phyloP scores from a whole-genome alignment of 2,888 invertebrate species.

The Eristalinus aeneus region DNA sequence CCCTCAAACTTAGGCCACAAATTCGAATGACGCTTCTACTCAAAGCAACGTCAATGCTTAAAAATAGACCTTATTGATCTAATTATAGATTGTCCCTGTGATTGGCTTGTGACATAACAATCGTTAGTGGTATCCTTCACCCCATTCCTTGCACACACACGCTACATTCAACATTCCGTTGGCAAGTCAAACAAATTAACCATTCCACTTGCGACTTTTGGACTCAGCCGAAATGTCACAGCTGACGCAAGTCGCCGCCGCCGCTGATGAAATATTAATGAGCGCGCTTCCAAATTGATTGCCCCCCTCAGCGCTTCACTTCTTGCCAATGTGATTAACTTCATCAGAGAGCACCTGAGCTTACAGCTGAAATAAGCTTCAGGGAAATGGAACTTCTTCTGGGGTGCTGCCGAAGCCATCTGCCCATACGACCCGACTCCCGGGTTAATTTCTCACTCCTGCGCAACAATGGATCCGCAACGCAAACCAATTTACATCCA shows the following conservation, averaged over 20 bases:
- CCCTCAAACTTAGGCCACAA: too few species aligned
- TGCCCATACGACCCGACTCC: not conserved
- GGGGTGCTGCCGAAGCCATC: not conserved
- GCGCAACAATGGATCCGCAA: not conserved
- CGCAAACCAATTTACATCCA: constrained; percentile 31
- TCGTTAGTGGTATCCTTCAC: too few species aligned
- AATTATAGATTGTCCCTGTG: too few species aligned
- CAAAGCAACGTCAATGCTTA: too few species aligned
- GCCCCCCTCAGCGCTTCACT: not conserved
- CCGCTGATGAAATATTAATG: not conserved
- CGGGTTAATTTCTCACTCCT: not conserved
- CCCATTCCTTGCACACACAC: not conserved
- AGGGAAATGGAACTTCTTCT: not conserved
- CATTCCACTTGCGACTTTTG: not conserved
- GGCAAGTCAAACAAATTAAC: not conserved
- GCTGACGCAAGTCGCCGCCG: not conserved
- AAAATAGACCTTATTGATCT: too few species aligned
- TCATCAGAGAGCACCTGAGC: too few species aligned
- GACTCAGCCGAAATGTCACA: not conserved
- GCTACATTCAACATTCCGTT: not conserved
- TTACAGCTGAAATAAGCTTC: not conserved
- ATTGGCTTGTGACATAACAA: too few species aligned
- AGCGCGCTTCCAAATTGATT: not conserved
- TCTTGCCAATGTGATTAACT: not conserved
- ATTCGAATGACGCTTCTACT: too few species aligned